Evolutionary conservation across 2,888 invertebrate genomes (phyloP).

Genomic region (Dolichopus griseipennis): DNA sequence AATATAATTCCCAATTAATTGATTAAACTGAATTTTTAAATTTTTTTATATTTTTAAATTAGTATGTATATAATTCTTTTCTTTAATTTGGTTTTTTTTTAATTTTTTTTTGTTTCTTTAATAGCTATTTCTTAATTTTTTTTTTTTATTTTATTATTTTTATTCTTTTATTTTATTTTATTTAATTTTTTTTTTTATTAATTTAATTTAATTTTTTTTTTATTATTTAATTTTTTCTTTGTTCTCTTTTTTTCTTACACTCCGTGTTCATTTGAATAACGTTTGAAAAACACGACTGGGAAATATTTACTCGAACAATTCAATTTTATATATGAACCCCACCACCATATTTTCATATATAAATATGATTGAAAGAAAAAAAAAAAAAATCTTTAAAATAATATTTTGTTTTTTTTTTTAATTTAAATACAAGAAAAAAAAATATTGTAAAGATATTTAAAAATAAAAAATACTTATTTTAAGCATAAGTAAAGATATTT

Average conservation of each 20-base stretch:
- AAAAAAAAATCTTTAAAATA: background rate
- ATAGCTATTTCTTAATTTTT: background rate
- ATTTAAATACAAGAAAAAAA: background rate
- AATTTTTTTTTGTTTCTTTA: background rate
- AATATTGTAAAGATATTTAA: too few relatives aligned
- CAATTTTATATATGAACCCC: slow-evolving; percentile 19
- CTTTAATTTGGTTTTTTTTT: background rate
- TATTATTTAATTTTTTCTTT: too few relatives aligned
- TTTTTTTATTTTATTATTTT: background rate
- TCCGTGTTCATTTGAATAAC: slow-evolving; percentile 17
- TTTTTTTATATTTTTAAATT: background rate
- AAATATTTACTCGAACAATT: slow-evolving; percentile 17
- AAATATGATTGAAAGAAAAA: background rate
- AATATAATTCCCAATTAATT: too few relatives aligned
- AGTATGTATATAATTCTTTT: background rate
- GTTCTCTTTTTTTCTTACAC: background rate
- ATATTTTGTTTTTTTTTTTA: background rate
- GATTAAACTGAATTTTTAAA: too few relatives aligned
- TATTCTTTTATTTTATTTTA: background rate
- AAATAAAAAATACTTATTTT: too few relatives aligned
- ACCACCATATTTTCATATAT: slow-evolving; percentile 2
- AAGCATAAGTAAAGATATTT: too few relatives aligned
- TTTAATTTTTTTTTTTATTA: too few relatives aligned
- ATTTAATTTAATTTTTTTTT: too few relatives aligned
- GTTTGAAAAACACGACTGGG: slow-evolving; percentile 20